phyloP scores from a whole-genome alignment of 2,888 invertebrate genomes.

The Notodonta ziczac region DNA sequence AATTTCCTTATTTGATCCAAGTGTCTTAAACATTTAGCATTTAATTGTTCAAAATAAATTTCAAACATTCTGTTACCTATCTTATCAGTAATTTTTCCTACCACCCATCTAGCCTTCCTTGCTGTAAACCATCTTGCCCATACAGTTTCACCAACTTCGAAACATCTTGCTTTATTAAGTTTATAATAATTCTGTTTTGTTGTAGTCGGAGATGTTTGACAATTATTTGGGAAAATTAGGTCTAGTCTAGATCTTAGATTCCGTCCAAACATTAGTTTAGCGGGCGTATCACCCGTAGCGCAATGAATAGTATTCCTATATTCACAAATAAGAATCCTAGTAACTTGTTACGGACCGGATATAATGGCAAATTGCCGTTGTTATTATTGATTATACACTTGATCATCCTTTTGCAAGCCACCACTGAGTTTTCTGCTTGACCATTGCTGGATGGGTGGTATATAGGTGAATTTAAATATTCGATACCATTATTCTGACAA shows the following conservation, averaged over 20 bases:
- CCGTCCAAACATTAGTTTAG: slow-evolving; percentile 30
- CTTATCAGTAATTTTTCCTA: not conserved
- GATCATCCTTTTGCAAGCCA: slow-evolving; percentile 30
- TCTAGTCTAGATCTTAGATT: slow-evolving; percentile 25
- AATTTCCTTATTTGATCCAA: not conserved
- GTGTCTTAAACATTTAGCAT: not conserved
- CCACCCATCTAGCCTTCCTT: not conserved
- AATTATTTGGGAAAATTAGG: slow-evolving; percentile 8
- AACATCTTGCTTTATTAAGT: not conserved
- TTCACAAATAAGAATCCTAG: slow-evolving; percentile 22
- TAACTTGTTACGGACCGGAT: slow-evolving; percentile 10
- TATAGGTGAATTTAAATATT: slow-evolving; percentile 29
- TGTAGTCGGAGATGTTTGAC: not conserved
- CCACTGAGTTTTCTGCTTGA: slow-evolving; percentile 20
- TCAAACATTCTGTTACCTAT: slow-evolving; percentile 1
- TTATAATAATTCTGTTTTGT: no score
- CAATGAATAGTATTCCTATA: slow-evolving; percentile 30
- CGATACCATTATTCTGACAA: slow-evolving; percentile 27
- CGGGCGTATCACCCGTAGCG: slow-evolving; percentile 26
- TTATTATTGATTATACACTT: slow-evolving; percentile 17
- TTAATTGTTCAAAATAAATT: not conserved
- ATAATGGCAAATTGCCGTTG: slow-evolving; percentile 8
- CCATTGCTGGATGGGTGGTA: slow-evolving; percentile 26
- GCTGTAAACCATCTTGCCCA: slow-evolving; percentile 2
- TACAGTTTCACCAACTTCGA: not conserved